Conservation (phyloP, 1,140 invertebrate species). For the Choristoneura fumiferana region DNA sequence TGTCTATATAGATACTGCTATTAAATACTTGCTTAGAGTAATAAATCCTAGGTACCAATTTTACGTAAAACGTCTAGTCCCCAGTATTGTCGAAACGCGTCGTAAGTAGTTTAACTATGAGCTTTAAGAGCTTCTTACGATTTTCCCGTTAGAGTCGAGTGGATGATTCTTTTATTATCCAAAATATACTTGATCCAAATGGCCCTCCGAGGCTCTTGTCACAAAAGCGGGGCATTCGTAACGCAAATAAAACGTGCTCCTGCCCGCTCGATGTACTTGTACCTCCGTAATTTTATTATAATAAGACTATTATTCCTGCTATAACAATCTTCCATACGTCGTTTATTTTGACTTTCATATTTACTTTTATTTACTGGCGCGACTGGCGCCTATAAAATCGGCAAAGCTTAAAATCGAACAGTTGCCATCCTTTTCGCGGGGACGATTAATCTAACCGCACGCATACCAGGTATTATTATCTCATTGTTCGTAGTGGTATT, state of each 20-base stretch:
- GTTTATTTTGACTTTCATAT: too few species aligned
- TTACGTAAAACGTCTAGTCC: too few species aligned
- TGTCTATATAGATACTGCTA: too few species aligned
- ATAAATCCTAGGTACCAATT: too few species aligned
- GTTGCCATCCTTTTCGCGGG: background rate
- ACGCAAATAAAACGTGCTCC: slow-evolving; percentile 46
- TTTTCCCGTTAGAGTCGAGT: slow-evolving; percentile 28
- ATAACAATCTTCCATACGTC: background rate
- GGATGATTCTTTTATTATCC: slow-evolving; percentile 47
- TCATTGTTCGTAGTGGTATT: slow-evolving; percentile 5
- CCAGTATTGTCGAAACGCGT: too few species aligned
- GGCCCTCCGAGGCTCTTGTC: slow-evolving; percentile 40
- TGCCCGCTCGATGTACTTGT: background rate
- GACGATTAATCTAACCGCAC: slow-evolving; percentile 3
- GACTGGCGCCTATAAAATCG: too few species aligned
- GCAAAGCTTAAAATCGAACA: background rate
- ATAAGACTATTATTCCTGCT: background rate
- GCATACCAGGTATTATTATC: background rate
- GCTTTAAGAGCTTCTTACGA: background rate
- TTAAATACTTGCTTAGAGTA: too few species aligned
- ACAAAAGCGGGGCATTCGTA: slow-evolving; percentile 42
- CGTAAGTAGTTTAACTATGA: too few species aligned
- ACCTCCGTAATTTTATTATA: slow-evolving; percentile 10
- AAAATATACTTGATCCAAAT: slow-evolving; percentile 48
- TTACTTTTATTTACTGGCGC: too few species aligned